Conservation (phyloP, 2,113 vertebrate species). For the Anguilla rostrata region DNA sequence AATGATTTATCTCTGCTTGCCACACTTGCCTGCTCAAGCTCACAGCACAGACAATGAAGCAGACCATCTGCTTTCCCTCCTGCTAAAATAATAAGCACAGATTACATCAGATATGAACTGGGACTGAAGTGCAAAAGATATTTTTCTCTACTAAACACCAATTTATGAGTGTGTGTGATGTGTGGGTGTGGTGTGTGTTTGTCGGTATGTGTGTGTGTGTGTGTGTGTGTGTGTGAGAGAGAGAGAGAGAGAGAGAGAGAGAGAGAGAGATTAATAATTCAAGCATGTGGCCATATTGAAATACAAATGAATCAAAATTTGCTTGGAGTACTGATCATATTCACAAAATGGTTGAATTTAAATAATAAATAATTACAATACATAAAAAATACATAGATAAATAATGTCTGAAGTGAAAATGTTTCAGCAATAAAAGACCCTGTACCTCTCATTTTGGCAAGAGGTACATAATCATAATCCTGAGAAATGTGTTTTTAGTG, state of each 20-base stretch:
- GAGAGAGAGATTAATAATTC: neutral
- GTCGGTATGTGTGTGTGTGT: slow-evolving; percentile 3
- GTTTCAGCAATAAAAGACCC: neutral
- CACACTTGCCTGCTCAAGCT: slow-evolving; percentile 46
- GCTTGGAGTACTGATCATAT: neutral
- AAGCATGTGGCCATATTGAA: neutral
- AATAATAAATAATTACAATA: too few species aligned
- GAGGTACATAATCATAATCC: too few species aligned
- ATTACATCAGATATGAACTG: slow-evolving; percentile 5
- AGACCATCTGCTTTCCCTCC: slow-evolving; percentile 65
- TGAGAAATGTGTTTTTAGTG: too few species aligned
- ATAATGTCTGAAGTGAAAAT: neutral
- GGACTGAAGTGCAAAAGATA: neutral
- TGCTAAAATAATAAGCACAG: slow-evolving; percentile 57
- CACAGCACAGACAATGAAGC: slow-evolving; percentile 60
- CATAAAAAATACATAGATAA: neutral
- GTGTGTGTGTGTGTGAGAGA: slow-evolving; percentile 7
- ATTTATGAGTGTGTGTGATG: neutral
- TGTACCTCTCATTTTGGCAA: too few species aligned
- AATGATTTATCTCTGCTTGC: slow-evolving; percentile 55
- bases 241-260: neutral
- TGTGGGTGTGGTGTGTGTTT: slow-evolving; percentile 19
- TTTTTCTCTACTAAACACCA: neutral
- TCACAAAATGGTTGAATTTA: neutral
- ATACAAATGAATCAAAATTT: neutral